phyloP scores from a whole-genome alignment of 2,113 vertebrate species.

The Amphiprion percula region DNA sequence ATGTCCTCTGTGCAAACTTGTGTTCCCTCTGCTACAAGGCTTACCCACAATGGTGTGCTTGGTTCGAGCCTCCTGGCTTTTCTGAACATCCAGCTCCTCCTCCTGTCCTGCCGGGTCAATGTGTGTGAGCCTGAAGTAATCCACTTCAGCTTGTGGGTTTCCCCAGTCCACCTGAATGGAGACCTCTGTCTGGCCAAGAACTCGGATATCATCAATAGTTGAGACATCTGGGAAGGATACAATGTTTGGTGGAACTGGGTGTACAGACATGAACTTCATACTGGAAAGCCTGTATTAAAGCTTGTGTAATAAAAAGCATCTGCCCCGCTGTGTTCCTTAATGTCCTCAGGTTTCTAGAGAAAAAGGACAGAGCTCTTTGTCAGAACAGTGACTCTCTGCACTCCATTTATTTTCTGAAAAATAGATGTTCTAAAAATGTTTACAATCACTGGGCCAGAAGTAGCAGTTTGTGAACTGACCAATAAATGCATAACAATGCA shows the following conservation, averaged over 20 bases:
- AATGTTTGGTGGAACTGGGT: constrained; percentile 19
- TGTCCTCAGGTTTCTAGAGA: neutral
- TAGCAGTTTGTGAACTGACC: neutral
- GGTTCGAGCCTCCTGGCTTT: constrained; percentile 87
- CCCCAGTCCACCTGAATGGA: constrained; percentile 92
- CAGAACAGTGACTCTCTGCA: neutral
- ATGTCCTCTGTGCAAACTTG: neutral
- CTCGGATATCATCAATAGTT: constrained; percentile 80
- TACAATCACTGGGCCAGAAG: neutral
- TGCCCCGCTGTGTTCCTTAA: neutral
- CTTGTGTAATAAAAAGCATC: constrained; percentile 29
- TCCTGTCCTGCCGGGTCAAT: constrained; percentile 79
- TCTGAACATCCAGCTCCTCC: constrained; percentile 82
- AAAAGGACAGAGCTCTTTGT: no score
- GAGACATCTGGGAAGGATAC: constrained; percentile 77
- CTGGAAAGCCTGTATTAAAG: constrained; percentile 20
- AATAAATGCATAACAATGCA: no score
- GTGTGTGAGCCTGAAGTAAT: constrained; percentile 89
- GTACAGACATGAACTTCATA: constrained; percentile 34
- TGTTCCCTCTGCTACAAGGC: constrained; percentile 29
- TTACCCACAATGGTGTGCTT: constrained; percentile 88
- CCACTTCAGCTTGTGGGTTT: constrained; percentile 85
- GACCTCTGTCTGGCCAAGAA: constrained; percentile 88
- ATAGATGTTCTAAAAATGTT: neutral
- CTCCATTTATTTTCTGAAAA: neutral